Percentiles rank a stretch among this genome's conserved stretches.
Evolutionary conservation across 2,888 invertebrate genomes (phyloP).

Genomic region (Troglohyphantes excavatus): DNA sequence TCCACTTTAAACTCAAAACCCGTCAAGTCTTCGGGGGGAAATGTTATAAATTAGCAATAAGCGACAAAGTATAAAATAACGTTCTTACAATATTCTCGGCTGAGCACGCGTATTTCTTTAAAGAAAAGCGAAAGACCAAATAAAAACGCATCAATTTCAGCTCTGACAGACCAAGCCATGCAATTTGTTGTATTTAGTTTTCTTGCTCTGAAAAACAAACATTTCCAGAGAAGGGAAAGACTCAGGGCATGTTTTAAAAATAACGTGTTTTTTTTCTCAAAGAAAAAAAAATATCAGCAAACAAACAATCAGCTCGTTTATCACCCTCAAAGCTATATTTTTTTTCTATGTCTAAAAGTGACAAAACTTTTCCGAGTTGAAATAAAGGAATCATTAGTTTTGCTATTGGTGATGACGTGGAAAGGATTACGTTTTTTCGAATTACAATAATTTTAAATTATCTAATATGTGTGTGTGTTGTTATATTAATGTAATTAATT

Average conservation of each 20-base stretch:
- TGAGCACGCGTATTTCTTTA: neutral
- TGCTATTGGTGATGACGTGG: neutral
- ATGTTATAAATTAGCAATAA: too few relatives aligned
- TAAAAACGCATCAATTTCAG: constrained; percentile 8
- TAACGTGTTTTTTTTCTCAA: neutral
- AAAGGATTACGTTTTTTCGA: neutral
- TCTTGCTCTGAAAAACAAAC: too few relatives aligned
- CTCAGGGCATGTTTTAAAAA: neutral
- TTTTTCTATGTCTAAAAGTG: constrained; percentile 11
- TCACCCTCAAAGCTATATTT: constrained; percentile 5
- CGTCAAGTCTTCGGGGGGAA: too few relatives aligned
- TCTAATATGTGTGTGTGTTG: too few relatives aligned
- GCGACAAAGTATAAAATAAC: too few relatives aligned
- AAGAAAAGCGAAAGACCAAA: neutral
- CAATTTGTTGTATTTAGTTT: constrained; percentile 6
- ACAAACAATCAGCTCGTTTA: constrained; percentile 24
- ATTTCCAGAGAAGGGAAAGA: too few relatives aligned
- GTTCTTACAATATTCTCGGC: too few relatives aligned
- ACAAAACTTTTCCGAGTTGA: neutral
- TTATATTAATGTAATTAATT: too few relatives aligned
- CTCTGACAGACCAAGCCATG: neutral
- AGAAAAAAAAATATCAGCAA: neutral
- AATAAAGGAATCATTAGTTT: neutral
- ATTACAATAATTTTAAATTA: too few relatives aligned
- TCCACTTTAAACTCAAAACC: too few relatives aligned